A percentile compares a stretch with the other conserved stretches of the same genome.
Evolutionary conservation across 30 jellyfish, hydroid and myxozoan species (phyloP).

Genomic region (Aurelia sp.): DNA sequence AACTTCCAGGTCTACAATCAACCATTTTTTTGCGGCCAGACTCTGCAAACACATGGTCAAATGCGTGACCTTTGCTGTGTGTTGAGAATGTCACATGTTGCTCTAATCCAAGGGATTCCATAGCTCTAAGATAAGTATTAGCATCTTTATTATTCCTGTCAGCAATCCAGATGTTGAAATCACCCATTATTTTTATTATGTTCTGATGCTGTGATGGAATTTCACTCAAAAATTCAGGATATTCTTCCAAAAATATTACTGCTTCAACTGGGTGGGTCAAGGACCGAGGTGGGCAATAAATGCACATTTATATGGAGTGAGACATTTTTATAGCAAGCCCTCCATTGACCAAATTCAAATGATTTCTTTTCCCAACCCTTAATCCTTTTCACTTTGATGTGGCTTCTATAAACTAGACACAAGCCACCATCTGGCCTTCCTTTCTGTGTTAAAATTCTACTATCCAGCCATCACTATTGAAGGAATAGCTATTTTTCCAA

Average conservation of each 20-base stretch:
- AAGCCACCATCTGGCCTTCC: conserved; percentile 7
- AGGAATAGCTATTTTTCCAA: conserved; percentile 10
- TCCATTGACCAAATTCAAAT: conserved; percentile 15
- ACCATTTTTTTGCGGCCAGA: not conserved
- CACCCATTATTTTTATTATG: not conserved
- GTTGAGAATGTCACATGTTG: conserved; percentile 31
- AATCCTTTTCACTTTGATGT: conserved; percentile 16
- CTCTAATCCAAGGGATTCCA: conserved; percentile 27
- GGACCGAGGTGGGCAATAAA: conserved; percentile 12
- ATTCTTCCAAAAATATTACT: conserved; percentile 5
- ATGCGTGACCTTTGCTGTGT: not conserved
- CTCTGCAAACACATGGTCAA: conserved; percentile 13
- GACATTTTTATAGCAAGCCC: conserved; percentile 21
- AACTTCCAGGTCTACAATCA: not conserved
- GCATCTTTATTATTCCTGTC: conserved; percentile 7
- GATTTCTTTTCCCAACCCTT: not conserved
- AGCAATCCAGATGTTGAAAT: conserved; percentile 21
- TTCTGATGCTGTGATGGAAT: conserved; percentile 10
- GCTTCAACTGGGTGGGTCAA: conserved; percentile 10
- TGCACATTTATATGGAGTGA: not conserved
- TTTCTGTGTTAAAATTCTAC: conserved; percentile 12
- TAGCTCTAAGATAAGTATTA: conserved; percentile 20
- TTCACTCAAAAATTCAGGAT: conserved; percentile 10
- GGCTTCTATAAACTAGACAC: conserved; percentile 3
- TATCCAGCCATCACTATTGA: conserved; percentile 16